A percentile compares a stretch with the other conserved stretches of the same genome.
These are phyloP conservation scores for Ictalurus furcatus DNA, from an alignment of 2,113 vertebrate genomes.

Conservation along the genomic window DNA sequence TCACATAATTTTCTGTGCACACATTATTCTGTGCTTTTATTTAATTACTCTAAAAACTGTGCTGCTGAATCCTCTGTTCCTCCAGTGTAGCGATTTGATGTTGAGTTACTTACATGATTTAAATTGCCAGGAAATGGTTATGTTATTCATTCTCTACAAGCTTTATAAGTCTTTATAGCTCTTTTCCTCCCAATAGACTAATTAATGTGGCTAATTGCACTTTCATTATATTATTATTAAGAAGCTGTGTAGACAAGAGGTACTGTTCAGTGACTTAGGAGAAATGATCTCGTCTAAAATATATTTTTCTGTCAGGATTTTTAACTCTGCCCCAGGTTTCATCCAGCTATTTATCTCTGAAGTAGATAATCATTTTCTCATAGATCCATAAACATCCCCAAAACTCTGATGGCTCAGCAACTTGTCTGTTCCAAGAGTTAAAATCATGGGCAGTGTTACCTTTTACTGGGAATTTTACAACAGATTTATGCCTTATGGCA, in stretches of 20 bases:
- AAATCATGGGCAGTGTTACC: constrained; percentile 10
- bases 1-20: not conserved
- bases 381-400: constrained; percentile 62
- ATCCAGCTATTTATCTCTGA: constrained; percentile 10
- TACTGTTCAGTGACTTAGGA: constrained; percentile 27
- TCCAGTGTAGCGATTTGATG: not conserved
- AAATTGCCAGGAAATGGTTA: not conserved
- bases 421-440: constrained; percentile 22
- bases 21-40: not conserved
- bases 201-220: not conserved
- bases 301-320: not conserved
- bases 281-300: constrained; percentile 23
- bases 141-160: not conserved
- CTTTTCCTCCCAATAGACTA: not conserved
- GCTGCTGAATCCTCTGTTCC: not conserved
- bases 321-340: not conserved
- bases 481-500: not conserved
- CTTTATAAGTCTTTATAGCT: not conserved
- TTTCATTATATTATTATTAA: not conserved
- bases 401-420: constrained; percentile 38
- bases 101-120: not conserved
- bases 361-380: constrained; percentile 43
- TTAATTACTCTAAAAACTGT: not conserved
- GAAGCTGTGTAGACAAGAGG: constrained; percentile 29
- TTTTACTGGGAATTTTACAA: not conserved